phyloP scores from a whole-genome alignment of 2,888 invertebrate species.

The Drosophila melanosoma region DNA sequence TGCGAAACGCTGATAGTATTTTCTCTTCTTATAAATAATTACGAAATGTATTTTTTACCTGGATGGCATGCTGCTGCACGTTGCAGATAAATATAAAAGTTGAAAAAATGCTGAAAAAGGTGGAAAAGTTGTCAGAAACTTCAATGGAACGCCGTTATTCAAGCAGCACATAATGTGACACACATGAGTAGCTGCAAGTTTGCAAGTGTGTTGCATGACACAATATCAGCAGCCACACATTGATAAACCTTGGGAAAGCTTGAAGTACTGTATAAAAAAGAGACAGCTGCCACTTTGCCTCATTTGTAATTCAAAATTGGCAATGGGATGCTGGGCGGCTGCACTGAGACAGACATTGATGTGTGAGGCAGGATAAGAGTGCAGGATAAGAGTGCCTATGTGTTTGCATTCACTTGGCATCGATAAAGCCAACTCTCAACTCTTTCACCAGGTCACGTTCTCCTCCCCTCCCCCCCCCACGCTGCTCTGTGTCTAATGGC shows the following conservation, averaged over 20 bases:
- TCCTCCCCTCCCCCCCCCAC: conserved; percentile 9
- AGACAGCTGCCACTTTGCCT: conserved; percentile 42
- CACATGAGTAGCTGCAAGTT: conserved; percentile 26
- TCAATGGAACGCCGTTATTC: conserved; percentile 17
- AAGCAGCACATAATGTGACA: conserved; percentile 10
- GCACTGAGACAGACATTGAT: conserved; percentile 54
- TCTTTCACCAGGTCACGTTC: conserved; percentile 40
- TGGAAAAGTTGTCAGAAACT: conserved; percentile 40
- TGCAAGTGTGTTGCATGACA: conserved; percentile 3
- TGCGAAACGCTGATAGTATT: conserved; percentile 34
- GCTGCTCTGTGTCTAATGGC: conserved; percentile 35
- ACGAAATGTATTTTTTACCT: conserved; percentile 46
- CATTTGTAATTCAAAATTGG: conserved; percentile 75
- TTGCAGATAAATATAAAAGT: conserved; percentile 38
- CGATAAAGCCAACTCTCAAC: conserved; percentile 29
- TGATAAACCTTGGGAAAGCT: conserved; percentile 65
- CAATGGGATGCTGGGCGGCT: conserved; percentile 43
- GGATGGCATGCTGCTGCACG: conserved; percentile 25
- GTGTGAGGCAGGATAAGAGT: conserved; percentile 34
- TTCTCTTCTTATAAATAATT: conserved; percentile 52
- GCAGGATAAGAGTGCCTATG: conserved; percentile 22
- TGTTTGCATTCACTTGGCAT: conserved; percentile 37
- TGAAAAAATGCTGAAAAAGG: background rate
- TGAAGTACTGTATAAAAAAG: conserved; percentile 45
- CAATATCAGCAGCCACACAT: conserved; percentile 58